Evolutionary conservation across 2,113 vertebrate species (phyloP).

Genomic region (Stomatorhinus ivindoensis): DNA sequence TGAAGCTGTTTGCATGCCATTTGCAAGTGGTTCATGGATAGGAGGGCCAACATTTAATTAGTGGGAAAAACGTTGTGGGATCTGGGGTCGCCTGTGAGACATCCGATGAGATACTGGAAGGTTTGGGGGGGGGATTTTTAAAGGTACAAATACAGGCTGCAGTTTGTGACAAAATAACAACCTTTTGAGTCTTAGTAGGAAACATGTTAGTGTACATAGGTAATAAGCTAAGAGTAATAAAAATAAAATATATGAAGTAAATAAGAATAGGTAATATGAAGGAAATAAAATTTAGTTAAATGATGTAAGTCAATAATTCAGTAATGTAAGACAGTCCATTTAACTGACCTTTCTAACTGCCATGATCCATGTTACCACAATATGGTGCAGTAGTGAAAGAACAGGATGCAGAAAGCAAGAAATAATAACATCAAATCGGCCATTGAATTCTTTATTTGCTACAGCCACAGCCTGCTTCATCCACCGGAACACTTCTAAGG

Average conservation of each 20-base stretch:
- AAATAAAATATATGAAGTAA: not conserved
- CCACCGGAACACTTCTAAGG: not conserved
- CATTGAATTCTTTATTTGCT: not conserved
- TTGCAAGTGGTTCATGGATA: slow-evolving; percentile 54
- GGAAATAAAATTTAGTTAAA: not conserved
- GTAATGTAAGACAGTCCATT: not conserved
- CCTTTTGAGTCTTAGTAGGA: not conserved
- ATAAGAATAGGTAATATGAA: not conserved
- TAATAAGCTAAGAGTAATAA: not conserved
- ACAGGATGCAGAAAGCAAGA: not conserved
- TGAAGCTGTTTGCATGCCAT: slow-evolving; percentile 60
- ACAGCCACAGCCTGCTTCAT: not conserved
- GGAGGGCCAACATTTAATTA: slow-evolving; percentile 55
- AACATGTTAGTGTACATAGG: not conserved
- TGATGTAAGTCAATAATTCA: not conserved
- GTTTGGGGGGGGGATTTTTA: slow-evolving; percentile 30
- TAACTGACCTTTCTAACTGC: not conserved
- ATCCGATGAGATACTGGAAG: slow-evolving; percentile 23
- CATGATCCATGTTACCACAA: not conserved
- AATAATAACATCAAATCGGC: not conserved
- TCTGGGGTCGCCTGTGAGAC: slow-evolving; percentile 20
- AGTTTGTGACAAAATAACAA: not conserved
- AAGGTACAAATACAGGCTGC: slow-evolving; percentile 10
- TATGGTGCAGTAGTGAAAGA: not conserved
- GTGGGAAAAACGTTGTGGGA: slow-evolving; percentile 34